These are phyloP conservation scores for Uloborus plumipes DNA, from an alignment of 2,888 invertebrate genomes.

Conservation along the genomic window DNA sequence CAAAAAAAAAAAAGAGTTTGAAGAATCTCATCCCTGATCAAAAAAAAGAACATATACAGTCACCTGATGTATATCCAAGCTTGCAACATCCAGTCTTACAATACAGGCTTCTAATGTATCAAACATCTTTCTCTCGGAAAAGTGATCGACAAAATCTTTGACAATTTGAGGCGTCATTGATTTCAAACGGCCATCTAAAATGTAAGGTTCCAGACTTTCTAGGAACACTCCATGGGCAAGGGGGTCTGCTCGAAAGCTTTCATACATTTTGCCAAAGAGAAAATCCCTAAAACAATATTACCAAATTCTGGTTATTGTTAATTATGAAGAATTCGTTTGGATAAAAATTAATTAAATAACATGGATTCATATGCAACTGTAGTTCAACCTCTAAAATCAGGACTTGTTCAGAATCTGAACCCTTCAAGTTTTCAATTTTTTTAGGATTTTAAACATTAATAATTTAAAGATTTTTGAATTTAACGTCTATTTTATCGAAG, in stretches of 20 bases:
- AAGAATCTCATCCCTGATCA: too few species aligned
- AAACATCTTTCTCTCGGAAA: constrained; percentile 75
- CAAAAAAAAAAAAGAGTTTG: too few species aligned
- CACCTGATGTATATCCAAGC: constrained; percentile 83
- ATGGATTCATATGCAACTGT: background rate
- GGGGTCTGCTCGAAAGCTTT: constrained; percentile 74
- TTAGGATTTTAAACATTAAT: too few species aligned
- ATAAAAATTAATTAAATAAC: background rate
- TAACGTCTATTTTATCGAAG: too few species aligned
- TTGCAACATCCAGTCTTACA: constrained; percentile 80
- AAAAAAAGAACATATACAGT: too few species aligned
- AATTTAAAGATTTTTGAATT: too few species aligned
- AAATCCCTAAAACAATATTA: constrained; percentile 69
- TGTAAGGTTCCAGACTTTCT: constrained; percentile 80
- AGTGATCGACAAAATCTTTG: constrained; percentile 80
- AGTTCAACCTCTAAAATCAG: too few species aligned
- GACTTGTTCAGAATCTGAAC: too few species aligned
- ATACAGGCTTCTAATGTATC: constrained; percentile 80
- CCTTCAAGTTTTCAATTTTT: too few species aligned
- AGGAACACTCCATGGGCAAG: constrained; percentile 79
- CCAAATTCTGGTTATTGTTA: too few species aligned
- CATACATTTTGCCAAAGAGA: constrained; percentile 72
- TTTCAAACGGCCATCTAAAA: constrained; percentile 77
- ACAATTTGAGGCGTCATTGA: constrained; percentile 80
- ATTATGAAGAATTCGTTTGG: background rate